phyloP scores from a whole-genome alignment of 2,888 invertebrate genomes.

The Phytoseiulus persimilis region DNA sequence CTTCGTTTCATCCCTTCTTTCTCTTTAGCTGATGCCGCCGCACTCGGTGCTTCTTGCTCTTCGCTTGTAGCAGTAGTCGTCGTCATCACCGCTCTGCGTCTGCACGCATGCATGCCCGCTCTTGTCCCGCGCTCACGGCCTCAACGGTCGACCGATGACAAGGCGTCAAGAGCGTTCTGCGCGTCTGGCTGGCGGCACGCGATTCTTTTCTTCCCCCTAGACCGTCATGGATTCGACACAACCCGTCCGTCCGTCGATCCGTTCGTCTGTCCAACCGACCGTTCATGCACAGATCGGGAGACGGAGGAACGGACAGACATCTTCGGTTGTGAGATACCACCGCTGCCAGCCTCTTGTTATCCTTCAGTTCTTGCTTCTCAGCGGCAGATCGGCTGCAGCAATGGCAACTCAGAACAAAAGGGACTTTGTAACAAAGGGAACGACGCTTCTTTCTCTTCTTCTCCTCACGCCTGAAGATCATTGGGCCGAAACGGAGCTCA shows the following conservation, averaged over 20 bases:
- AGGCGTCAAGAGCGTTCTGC: not conserved
- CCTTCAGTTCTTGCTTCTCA: not conserved
- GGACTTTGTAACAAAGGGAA: not conserved
- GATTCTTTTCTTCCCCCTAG: not conserved
- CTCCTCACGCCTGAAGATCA: not conserved
- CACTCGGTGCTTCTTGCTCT: not conserved
- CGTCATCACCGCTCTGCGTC: not conserved
- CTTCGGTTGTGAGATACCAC: not conserved
- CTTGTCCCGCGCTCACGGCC: not conserved
- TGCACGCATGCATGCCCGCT: not conserved
- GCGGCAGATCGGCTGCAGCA: not conserved
- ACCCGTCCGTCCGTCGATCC: not conserved
- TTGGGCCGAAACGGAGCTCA: slow-evolving; percentile 5
- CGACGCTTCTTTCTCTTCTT: not conserved
- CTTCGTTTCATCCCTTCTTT: not conserved
- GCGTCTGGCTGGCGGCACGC: not conserved
- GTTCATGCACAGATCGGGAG: not conserved
- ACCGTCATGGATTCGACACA: not conserved
- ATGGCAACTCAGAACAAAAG: not conserved
- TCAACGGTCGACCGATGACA: not conserved
- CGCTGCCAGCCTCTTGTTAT: not conserved
- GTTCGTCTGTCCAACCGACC: not conserved
- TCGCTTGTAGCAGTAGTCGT: not conserved
- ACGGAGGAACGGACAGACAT: not conserved
- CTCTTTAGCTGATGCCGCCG: not conserved